Evolutionary conservation across 2,797 vertebrate genomes (phyloP), one percentile per base, ranked within the genome.

Genomic region (Channallabes apus): DNA sequence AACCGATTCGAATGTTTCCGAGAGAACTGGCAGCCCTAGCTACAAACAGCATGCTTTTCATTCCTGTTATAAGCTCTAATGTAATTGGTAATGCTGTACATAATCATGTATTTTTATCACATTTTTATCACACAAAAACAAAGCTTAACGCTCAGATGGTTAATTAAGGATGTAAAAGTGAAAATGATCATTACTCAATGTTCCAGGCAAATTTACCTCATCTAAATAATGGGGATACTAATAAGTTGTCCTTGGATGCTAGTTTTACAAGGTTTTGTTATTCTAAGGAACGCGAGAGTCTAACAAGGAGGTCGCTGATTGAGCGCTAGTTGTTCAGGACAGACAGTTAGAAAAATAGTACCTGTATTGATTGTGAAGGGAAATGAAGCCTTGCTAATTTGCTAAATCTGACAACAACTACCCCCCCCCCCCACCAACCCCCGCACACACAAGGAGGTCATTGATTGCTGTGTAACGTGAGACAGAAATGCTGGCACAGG

Each of bases 111-210:
- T 59, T 73, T 64, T 80, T 41, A 85, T 80, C 78, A 80, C 61
- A 27, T 61, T 27, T 18, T 46, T 46, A 46, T 46, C 3, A 38
- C 59, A 46, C 7, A 5, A 18, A 64, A 46, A 62, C 35, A 41
- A 41, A 27, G 59, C 61, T 65, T 27, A 46, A 38, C 38, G 1
- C 71, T 84, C 35, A 14, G 38, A 59, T 76, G 78, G 86, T 83
- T 58, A 69, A 88, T 85, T 73, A 82, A 65, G 17, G 51, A 78
- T 51, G 58, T 27, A 82, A 80, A 86, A 73, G n/a, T 20, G 79
- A 82, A 41, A 56, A 64, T 64, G 56, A 82, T 87, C 85, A 88
- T 83, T 84, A 86, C 85, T 87, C 82, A 87, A 35, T 32, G 82
- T 82, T 62, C 75, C 58, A 59, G 68, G 67, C 56, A 77, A 84